Conservation (phyloP, 2,113 vertebrate genomes). For the Tichodroma muraria region DNA sequence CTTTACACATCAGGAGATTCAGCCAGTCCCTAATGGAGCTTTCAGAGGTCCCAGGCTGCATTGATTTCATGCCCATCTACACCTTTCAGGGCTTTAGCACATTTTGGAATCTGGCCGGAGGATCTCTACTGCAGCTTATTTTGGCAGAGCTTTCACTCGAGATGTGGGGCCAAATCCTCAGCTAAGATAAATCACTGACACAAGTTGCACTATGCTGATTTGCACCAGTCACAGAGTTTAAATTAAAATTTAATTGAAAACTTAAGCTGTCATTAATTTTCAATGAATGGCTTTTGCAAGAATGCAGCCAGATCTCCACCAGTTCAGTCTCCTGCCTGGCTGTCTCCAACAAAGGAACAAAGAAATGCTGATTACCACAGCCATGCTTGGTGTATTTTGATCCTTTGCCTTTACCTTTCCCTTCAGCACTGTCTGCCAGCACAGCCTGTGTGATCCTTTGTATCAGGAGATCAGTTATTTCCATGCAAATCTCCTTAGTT, state of each 20-base stretch:
- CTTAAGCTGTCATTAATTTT: conserved; percentile 50
- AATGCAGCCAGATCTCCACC: background rate
- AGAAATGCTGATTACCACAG: background rate
- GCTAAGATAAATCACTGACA: conserved; percentile 30
- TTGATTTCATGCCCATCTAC: background rate
- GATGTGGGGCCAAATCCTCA: background rate
- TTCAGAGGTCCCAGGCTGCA: background rate
- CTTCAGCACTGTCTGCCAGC: background rate
- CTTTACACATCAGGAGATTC: background rate
- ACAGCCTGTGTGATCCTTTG: background rate
- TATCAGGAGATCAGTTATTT: background rate
- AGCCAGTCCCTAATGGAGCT: background rate
- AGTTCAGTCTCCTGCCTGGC: background rate
- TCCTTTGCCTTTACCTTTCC: background rate
- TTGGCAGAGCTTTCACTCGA: background rate
- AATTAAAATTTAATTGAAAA: conserved; percentile 53
- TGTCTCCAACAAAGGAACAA: background rate
- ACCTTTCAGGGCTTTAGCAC: background rate
- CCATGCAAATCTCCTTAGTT: background rate
- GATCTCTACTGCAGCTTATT: background rate
- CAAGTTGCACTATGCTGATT: background rate
- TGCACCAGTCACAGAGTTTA: background rate
- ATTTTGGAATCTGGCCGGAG: background rate
- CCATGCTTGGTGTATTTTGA: background rate
- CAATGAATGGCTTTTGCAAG: background rate